These are phyloP conservation scores for Drosophila pruinosa DNA, from an alignment of 1,140 invertebrate species.

Conservation along the genomic window DNA sequence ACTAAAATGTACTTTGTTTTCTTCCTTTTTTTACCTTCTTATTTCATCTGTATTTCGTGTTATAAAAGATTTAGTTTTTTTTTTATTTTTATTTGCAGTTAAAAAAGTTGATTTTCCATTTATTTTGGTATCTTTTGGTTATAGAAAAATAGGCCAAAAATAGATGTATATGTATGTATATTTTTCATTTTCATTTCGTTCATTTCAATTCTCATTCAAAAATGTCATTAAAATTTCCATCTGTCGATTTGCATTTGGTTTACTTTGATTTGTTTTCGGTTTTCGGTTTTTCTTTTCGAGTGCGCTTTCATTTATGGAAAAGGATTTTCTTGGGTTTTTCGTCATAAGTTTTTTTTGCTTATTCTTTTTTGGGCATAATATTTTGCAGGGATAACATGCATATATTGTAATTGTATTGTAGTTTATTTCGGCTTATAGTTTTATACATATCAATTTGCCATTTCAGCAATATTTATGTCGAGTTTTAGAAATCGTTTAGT, in stretches of 20 bases:
- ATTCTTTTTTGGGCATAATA: constrained; percentile 57
- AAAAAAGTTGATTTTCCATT: constrained; percentile 55
- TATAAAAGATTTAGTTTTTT: constrained; percentile 51
- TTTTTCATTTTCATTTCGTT: constrained; percentile 35
- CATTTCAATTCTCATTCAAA: constrained; percentile 61
- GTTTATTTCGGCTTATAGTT: constrained; percentile 41
- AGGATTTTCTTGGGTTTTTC: constrained; percentile 34
- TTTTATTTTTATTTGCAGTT: constrained; percentile 48
- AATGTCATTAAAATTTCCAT: constrained; percentile 69
- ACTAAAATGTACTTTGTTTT: background rate
- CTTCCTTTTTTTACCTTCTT: constrained; percentile 14
- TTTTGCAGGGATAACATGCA: constrained; percentile 57
- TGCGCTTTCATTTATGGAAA: constrained; percentile 28
- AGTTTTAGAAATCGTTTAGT: constrained; percentile 44
- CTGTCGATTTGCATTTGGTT: constrained; percentile 46
- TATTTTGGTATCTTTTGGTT: constrained; percentile 46
- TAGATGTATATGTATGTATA: constrained; percentile 69
- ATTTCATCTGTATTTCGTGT: constrained; percentile 30
- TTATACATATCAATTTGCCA: constrained; percentile 49
- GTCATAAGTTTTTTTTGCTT: constrained; percentile 26
- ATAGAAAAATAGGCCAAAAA: constrained; percentile 81
- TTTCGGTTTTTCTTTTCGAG: constrained; percentile 16
- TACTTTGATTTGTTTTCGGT: constrained; percentile 39
- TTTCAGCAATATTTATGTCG: constrained; percentile 44
- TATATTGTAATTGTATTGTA: constrained; percentile 42